Conservation (phyloP, 2,888 invertebrate genomes). For the Philaethria dido region DNA sequence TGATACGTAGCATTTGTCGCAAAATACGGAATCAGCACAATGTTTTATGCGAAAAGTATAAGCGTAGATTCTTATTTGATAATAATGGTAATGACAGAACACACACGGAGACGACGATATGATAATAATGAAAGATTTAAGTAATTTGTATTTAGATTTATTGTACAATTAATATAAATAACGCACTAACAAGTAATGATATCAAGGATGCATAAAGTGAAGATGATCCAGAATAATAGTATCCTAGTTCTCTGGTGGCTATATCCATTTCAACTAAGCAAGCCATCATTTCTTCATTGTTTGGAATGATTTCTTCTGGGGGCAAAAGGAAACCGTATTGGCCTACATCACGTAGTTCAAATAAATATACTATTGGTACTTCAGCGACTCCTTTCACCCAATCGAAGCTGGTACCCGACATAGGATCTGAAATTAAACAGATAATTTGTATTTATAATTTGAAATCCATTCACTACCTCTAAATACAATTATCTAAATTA, state of each 20-base stretch:
- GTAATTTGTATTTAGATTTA: too few relatives aligned
- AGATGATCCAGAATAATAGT: conserved; percentile 49
- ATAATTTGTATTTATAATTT: neutral
- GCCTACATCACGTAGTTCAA: conserved; percentile 84
- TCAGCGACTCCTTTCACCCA: conserved; percentile 82
- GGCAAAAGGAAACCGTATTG: conserved; percentile 82
- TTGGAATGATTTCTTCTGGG: conserved; percentile 72
- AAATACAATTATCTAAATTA: too few relatives aligned
- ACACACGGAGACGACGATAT: too few relatives aligned
- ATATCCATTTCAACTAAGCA: conserved; percentile 64
- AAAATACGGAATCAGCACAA: too few relatives aligned
- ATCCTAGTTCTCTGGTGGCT: conserved; percentile 53
- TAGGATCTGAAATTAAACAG: conserved; percentile 58
- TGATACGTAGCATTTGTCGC: too few relatives aligned
- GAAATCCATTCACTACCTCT: too few relatives aligned
- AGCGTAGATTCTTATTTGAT: too few relatives aligned
- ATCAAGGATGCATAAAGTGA: conserved; percentile 27
- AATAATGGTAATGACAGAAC: too few relatives aligned
- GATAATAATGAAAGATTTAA: too few relatives aligned
- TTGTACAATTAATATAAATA: conserved; percentile 17
- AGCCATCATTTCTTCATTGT: conserved; percentile 73
- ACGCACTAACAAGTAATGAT: conserved; percentile 20
- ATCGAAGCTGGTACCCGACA: conserved; percentile 78
- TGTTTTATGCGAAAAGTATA: too few relatives aligned
- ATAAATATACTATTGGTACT: conserved; percentile 79